phyloP scores from a whole-genome alignment of 2,888 invertebrate genomes.

The Andricus quercusramuli region DNA sequence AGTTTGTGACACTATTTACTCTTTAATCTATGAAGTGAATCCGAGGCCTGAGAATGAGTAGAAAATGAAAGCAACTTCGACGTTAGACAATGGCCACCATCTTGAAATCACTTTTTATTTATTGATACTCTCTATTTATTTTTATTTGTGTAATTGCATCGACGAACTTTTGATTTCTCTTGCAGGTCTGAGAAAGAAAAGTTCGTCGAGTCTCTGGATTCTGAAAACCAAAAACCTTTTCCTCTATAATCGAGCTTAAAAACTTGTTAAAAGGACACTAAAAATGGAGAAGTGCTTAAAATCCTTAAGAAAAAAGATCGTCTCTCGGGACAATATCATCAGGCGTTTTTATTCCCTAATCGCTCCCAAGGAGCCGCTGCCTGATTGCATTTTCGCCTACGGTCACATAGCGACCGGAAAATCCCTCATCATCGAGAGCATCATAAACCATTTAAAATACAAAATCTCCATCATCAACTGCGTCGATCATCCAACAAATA shows the following conservation, averaged over 20 bases:
- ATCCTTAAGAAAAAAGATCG: slow-evolving; percentile 72
- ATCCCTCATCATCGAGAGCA: slow-evolving; percentile 83
- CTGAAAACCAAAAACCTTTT: slow-evolving; percentile 10
- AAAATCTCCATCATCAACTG: slow-evolving; percentile 87
- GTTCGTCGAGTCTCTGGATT: slow-evolving; percentile 54
- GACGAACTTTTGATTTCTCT: slow-evolving; percentile 61
- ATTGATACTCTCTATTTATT: not conserved
- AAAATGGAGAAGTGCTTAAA: slow-evolving; percentile 80
- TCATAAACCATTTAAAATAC: slow-evolving; percentile 82
- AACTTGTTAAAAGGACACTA: slow-evolving; percentile 42
- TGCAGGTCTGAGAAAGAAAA: slow-evolving; percentile 65
- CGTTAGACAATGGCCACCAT: slow-evolving; percentile 13
- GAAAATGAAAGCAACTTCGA: too few species aligned
- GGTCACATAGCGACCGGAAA: slow-evolving; percentile 94
- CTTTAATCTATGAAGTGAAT: too few species aligned
- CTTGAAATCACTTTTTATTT: not conserved
- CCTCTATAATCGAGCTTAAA: slow-evolving; percentile 41
- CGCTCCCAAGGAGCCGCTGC: slow-evolving; percentile 82
- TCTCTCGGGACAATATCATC: slow-evolving; percentile 80
- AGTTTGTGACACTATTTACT: too few species aligned
- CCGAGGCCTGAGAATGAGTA: too few species aligned
- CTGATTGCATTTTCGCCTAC: slow-evolving; percentile 86
- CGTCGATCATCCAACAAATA: slow-evolving; percentile 89
- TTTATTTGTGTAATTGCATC: slow-evolving; percentile 35
- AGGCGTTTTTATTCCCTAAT: slow-evolving; percentile 80